A percentile compares a stretch with the other conserved stretches of the same genome.
phyloP scores from a whole-genome alignment of 37 sponge, comb jelly and placozoan genomes.

The Theonella swinhoei region DNA sequence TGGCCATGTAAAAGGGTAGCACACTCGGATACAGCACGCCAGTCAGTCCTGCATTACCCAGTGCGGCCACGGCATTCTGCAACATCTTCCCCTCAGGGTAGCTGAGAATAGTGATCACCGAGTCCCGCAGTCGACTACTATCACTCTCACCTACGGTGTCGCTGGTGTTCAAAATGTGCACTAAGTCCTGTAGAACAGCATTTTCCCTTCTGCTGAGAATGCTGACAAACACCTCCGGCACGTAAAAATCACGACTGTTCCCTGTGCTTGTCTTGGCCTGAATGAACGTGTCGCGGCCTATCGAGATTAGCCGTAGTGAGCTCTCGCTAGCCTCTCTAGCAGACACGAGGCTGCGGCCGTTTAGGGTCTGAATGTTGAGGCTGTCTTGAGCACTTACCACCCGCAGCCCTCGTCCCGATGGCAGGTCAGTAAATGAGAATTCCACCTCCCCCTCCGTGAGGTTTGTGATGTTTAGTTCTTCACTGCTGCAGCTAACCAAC shows the following conservation, averaged over 20 bases:
- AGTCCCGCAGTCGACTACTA: not conserved
- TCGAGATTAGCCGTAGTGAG: not conserved
- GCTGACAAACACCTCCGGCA: not conserved
- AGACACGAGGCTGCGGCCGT: not conserved
- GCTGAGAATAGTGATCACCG: not conserved
- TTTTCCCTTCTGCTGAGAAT: not conserved
- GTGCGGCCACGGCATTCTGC: not conserved
- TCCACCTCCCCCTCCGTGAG: not conserved
- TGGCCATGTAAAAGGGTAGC: conserved; percentile 36
- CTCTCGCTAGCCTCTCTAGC: not conserved
- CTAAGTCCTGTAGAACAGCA: not conserved
- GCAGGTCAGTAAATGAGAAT: not conserved
- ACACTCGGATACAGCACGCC: conserved; percentile 14
- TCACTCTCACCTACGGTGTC: not conserved
- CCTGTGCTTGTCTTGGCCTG: not conserved
- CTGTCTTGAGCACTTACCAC: not conserved
- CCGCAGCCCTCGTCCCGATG: not conserved
- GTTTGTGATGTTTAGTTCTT: not conserved
- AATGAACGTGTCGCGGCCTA: not conserved
- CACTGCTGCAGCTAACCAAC: too few relatives aligned
- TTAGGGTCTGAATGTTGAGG: not conserved
- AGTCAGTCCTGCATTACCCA: conserved; percentile 30
- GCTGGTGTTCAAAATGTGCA: not conserved
- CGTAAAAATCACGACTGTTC: not conserved
- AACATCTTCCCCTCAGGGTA: conserved; percentile 18